phyloP scores from a whole-genome alignment of 2,888 invertebrate species.

The Drosophila formosana region DNA sequence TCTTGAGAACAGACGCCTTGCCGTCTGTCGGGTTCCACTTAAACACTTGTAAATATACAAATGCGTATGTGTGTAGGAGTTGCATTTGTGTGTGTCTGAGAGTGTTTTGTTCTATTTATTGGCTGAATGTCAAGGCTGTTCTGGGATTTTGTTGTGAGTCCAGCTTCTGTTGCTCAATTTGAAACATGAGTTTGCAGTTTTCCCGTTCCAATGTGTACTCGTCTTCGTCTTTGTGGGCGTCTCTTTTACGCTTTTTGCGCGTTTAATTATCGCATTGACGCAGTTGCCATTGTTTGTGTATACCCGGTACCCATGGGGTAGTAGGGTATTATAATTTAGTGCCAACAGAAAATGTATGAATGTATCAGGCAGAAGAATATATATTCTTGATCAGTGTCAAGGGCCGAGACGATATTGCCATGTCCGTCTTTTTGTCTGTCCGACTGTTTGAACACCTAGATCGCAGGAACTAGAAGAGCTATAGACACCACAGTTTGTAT shows the following conservation, averaged over 20 bases:
- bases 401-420: no score
- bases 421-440: no score
- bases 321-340: no score
- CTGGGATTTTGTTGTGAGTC: background rate
- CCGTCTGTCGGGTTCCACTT: constrained; percentile 13
- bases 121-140: constrained; percentile 58
- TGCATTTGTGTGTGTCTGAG: constrained; percentile 1
- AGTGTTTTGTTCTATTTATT: constrained; percentile 39
- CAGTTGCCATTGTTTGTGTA: background rate
- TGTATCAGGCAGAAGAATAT: no score
- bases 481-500: no score
- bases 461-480: no score
- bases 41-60: constrained; percentile 25
- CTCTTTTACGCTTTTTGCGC: constrained; percentile 4
- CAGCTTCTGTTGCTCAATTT: constrained; percentile 23
- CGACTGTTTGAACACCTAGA: no score
- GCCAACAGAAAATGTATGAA: no score
- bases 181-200: constrained; percentile 3
- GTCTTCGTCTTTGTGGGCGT: constrained; percentile 20
- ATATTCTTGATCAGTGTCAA: no score
- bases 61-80: constrained; percentile 8
- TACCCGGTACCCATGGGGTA: no score
- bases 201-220: constrained; percentile 2
- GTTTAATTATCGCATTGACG: constrained; percentile 1
- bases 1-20: constrained; percentile 34